Conservation (phyloP, 2,888 invertebrate species). For the Keiferia lycopersicella region DNA sequence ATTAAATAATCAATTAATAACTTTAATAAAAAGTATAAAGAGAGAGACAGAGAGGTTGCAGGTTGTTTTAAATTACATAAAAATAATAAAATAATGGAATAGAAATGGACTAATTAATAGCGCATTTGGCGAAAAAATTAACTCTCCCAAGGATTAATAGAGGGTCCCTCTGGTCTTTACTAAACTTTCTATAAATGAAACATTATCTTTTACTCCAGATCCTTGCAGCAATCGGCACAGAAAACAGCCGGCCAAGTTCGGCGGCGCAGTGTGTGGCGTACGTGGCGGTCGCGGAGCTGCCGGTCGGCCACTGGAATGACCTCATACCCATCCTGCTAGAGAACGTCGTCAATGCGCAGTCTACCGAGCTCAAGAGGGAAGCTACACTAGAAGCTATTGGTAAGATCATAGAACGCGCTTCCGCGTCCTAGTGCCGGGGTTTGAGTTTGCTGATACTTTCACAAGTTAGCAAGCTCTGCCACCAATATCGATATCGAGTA, state of each 20-base stretch:
- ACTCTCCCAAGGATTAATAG: too few species aligned
- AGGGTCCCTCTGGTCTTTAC: too few species aligned
- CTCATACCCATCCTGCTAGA: constrained; percentile 92
- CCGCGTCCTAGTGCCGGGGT: background rate
- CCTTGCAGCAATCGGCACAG: constrained; percentile 96
- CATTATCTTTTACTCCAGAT: constrained; percentile 82
- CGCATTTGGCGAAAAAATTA: too few species aligned
- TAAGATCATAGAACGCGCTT: constrained; percentile 40
- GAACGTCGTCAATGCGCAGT: constrained; percentile 93
- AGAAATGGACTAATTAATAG: too few species aligned
- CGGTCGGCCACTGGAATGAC: constrained; percentile 95
- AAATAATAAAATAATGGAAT: too few species aligned
- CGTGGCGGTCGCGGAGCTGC: constrained; percentile 97
- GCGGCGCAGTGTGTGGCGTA: constrained; percentile 99
- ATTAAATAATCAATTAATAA: too few species aligned
- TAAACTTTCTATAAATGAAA: too few species aligned
- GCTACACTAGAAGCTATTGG: constrained; percentile 99
- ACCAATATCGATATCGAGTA: too few species aligned
- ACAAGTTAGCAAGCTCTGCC: too few species aligned
- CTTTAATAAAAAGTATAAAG: too few species aligned
- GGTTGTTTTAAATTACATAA: too few species aligned
- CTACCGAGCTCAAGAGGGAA: constrained; percentile 97
- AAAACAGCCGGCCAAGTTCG: constrained; percentile 96
- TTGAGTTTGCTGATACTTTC: background rate
- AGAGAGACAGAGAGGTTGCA: too few species aligned